phyloP scores from a whole-genome alignment of 2,113 vertebrate species.

The Pteronura brasiliensis region DNA sequence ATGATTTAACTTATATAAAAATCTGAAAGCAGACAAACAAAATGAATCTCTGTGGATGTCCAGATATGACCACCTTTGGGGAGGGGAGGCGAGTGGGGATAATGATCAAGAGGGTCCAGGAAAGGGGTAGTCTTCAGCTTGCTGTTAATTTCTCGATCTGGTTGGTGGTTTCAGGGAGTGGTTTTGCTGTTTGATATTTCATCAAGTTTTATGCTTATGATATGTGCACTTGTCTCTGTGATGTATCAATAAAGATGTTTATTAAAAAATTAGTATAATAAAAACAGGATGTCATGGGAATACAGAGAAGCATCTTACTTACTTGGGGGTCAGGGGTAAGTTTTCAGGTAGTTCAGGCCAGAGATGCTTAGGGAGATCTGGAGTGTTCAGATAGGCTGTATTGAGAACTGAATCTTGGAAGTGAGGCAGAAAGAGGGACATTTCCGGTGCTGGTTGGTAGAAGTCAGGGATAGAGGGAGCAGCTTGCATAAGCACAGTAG shows the following conservation, averaged over 20 bases:
- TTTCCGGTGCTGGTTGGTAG: neutral
- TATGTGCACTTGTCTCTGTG: neutral
- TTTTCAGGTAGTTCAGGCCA: neutral
- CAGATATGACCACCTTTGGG: neutral
- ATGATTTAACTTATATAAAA: neutral
- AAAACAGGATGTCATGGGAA: neutral
- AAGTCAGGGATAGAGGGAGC: accelerated
- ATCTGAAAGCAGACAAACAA: neutral
- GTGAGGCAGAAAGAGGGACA: neutral
- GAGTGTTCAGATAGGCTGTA: neutral
- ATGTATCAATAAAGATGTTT: neutral
- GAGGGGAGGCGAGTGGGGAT: neutral
- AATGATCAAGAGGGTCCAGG: accelerated
- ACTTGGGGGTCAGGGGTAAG: neutral
- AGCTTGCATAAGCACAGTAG: neutral
- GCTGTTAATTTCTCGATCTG: neutral
- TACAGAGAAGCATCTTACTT: neutral
- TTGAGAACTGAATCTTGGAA: neutral
- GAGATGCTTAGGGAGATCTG: neutral
- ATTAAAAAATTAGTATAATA: neutral
- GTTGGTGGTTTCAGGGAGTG: neutral
- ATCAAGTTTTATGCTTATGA: neutral
- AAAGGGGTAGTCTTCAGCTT: neutral
- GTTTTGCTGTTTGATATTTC: neutral
- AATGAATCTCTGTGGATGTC: neutral